Evolutionary conservation across 92 coral and sea anemone genomes (phyloP).

Genomic region (Zoanthus gigantus): DNA sequence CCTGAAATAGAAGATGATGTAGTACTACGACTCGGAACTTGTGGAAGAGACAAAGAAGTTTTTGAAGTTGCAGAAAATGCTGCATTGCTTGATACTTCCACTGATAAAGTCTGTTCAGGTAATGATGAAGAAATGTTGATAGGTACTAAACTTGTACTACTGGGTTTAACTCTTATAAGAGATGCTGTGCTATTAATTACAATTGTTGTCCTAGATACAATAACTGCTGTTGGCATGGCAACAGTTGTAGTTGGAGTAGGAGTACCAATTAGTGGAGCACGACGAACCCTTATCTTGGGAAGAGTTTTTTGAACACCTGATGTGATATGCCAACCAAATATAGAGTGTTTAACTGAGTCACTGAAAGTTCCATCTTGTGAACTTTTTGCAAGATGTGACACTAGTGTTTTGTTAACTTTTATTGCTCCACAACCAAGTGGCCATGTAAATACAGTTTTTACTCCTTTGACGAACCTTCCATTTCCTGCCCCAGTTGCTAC

Average conservation of each 20-base stretch:
- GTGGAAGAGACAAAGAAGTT: background rate
- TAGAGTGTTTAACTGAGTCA: conserved; percentile 69
- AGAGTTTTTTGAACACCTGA: conserved; percentile 80
- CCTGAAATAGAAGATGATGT: conserved; percentile 6
- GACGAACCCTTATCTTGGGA: conserved; percentile 70
- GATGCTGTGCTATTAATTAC: conserved; percentile 37
- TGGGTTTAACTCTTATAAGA: conserved; percentile 32
- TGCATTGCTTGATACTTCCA: conserved; percentile 20
- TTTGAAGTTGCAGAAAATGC: background rate
- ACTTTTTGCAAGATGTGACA: conserved; percentile 67
- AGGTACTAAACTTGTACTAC: conserved; percentile 11
- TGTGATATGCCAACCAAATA: conserved; percentile 92
- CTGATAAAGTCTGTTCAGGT: conserved; percentile 3
- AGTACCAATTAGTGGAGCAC: conserved; percentile 65
- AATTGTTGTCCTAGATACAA: conserved; percentile 67
- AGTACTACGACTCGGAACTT: conserved; percentile 12
- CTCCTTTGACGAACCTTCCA: conserved; percentile 80
- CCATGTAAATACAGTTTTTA: conserved; percentile 84
- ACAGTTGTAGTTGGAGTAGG: conserved; percentile 80
- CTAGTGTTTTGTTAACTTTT: conserved; percentile 61
- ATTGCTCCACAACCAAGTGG: conserved; percentile 89
- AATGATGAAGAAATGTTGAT: background rate
- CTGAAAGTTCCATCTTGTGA: conserved; percentile 83
- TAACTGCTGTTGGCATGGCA: conserved; percentile 69
- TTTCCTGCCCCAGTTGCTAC: conserved; percentile 90